phyloP scores from a whole-genome alignment of 2,113 vertebrate genomes.

The Spea multiplicata region DNA sequence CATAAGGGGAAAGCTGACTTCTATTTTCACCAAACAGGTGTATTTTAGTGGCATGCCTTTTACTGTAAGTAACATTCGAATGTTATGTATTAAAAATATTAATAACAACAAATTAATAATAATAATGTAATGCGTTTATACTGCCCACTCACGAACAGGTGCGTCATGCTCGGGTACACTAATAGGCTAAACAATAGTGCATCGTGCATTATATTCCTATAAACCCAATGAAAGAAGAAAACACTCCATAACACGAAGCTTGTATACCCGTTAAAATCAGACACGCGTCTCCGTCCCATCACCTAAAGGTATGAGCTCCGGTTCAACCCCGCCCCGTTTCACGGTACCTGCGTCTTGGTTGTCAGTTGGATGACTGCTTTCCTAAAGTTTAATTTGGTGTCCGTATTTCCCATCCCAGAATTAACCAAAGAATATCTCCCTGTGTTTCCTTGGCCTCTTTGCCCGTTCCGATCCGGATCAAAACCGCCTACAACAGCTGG shows the following conservation, averaged over 20 bases:
- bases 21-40: no score
- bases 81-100: no score
- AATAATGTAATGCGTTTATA: no score
- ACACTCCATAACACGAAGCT: not conserved
- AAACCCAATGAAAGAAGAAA: not conserved
- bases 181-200: no score
- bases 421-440: slow-evolving; percentile 16
- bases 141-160: no score
- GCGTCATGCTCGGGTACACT: no score
- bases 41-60: no score
- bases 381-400: slow-evolving; percentile 96
- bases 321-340: slow-evolving; percentile 6
- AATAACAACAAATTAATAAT: no score
- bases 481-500: not conserved
- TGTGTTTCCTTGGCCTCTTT: slow-evolving; percentile 19
- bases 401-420: slow-evolving; percentile 84
- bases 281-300: not conserved
- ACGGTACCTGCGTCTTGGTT: slow-evolving; percentile 91
- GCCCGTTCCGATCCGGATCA: not conserved
- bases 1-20: no score
- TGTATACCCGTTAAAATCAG: not conserved
- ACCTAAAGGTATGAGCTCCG: not conserved
- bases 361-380: slow-evolving; percentile 98
- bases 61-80: no score
- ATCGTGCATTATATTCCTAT: no score